Percentiles rank a stretch among this genome's conserved stretches.
Evolutionary conservation across 1,140 invertebrate genomes (phyloP).

Genomic region (Drosophila repletoides): DNA sequence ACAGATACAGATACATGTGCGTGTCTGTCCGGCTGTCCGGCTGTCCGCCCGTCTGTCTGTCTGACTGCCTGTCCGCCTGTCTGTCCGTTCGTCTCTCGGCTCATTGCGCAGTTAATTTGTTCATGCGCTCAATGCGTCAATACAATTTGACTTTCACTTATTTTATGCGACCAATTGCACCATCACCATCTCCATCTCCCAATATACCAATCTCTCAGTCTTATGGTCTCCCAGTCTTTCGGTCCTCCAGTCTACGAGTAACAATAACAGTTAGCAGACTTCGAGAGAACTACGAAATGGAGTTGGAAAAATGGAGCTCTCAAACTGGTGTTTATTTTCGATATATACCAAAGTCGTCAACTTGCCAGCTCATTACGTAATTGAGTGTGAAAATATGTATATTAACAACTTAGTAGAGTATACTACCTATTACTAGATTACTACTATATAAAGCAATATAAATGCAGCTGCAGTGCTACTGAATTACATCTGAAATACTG

Average conservation of each 20-base stretch:
- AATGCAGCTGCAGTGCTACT: neutral
- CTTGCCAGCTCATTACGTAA: constrained; percentile 39
- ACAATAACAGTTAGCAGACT: constrained; percentile 7
- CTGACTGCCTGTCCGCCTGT: constrained; percentile 3
- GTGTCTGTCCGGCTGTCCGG: constrained; percentile 3
- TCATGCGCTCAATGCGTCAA: constrained; percentile 77
- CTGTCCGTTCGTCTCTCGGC: constrained; percentile 42
- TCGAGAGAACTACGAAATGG: constrained; percentile 15
- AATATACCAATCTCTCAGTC: neutral
- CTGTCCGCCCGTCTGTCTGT: neutral
- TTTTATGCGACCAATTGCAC: constrained; percentile 52
- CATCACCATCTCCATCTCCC: neutral
- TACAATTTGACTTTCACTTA: constrained; percentile 78
- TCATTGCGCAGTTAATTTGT: constrained; percentile 79
- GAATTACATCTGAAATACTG: neutral
- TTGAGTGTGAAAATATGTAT: constrained; percentile 35
- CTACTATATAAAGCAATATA: neutral
- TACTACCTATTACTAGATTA: neutral
- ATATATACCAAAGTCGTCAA: constrained; percentile 25
- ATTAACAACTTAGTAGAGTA: too few relatives aligned
- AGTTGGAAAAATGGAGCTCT: neutral
- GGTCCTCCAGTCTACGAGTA: neutral
- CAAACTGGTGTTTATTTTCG: neutral
- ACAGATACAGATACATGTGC: constrained; percentile 29
- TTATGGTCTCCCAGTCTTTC: neutral